Evolutionary conservation across 2,888 invertebrate genomes (phyloP).

Genomic region (Thecocarcelia acutangulata): DNA sequence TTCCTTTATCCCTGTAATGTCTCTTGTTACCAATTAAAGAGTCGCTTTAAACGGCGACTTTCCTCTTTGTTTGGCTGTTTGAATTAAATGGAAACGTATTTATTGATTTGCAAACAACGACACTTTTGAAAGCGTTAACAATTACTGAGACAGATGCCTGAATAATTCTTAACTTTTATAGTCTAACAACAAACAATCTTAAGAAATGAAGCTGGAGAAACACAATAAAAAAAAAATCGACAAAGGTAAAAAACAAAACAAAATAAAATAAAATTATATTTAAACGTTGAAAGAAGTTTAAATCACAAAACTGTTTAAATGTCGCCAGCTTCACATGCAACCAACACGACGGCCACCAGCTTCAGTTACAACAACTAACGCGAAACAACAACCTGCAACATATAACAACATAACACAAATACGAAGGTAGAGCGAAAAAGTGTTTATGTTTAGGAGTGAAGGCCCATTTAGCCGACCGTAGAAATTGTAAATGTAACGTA

Average conservation of each 20-base stretch:
- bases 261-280: slow-evolving; percentile 10
- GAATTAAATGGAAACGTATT: background rate
- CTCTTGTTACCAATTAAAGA: slow-evolving; percentile 41
- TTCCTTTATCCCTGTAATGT: slow-evolving; percentile 6
- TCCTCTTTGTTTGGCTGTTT: slow-evolving; percentile 8
- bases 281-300: slow-evolving; percentile 43
- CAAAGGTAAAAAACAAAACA: background rate
- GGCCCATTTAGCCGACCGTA: no score
- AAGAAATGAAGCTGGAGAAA: slow-evolving; percentile 22
- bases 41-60: slow-evolving; percentile 63
- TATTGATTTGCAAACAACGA: slow-evolving; percentile 48
- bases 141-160: slow-evolving; percentile 67
- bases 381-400: slow-evolving; percentile 20
- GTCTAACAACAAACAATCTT: slow-evolving; percentile 52
- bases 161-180: slow-evolving; percentile 73
- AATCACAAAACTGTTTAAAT: slow-evolving; percentile 75
- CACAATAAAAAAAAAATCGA: background rate
- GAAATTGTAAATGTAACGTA: no score
- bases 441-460: no score
- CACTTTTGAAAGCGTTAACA: slow-evolving; percentile 62
- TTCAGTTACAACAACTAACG: slow-evolving; percentile 1
- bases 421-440: background rate
- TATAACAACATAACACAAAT: background rate
- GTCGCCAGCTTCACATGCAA: slow-evolving; percentile 78
- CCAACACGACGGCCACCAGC: slow-evolving; percentile 51